Percentiles rank a stretch among this genome's conserved stretches.
Evolutionary conservation across 2,797 vertebrate species (phyloP).

Genomic region (Enteromius anoplus): DNA sequence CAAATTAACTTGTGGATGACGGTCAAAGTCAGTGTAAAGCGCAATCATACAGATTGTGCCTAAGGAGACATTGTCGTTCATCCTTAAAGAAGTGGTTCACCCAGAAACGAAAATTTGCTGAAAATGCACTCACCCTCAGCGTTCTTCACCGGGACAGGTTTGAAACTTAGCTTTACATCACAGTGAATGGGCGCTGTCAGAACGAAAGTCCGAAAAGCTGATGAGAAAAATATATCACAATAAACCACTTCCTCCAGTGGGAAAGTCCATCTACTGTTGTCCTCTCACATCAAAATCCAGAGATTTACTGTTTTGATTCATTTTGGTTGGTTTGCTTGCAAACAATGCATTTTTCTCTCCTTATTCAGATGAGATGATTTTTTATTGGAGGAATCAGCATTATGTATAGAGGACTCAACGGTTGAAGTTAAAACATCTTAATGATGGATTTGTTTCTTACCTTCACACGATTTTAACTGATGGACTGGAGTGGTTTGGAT

Average conservation of each 20-base stretch:
- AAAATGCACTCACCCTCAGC: background rate
- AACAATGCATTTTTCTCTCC: background rate
- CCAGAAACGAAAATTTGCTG: background rate
- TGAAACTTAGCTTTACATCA: background rate
- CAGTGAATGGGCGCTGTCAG: background rate
- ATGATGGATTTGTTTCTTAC: background rate
- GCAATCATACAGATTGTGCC: slow-evolving; percentile 56
- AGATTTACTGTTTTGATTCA: background rate
- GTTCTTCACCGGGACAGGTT: background rate
- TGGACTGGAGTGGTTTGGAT: background rate
- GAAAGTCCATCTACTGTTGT: background rate
- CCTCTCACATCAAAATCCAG: background rate
- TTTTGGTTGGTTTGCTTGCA: background rate
- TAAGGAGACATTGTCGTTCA: background rate
- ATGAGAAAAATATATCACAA: background rate
- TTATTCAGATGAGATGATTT: background rate
- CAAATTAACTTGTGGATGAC: slow-evolving; percentile 49
- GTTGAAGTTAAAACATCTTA: background rate
- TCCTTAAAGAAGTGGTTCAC: background rate
- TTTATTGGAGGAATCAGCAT: background rate
- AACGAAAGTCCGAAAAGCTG: background rate
- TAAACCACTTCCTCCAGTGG: background rate
- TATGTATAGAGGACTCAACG: background rate
- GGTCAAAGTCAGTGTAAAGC: slow-evolving; percentile 28
- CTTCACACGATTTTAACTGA: background rate